Conservation (phyloP, 2,888 invertebrate species). For the Limnephilus marmoratus region DNA sequence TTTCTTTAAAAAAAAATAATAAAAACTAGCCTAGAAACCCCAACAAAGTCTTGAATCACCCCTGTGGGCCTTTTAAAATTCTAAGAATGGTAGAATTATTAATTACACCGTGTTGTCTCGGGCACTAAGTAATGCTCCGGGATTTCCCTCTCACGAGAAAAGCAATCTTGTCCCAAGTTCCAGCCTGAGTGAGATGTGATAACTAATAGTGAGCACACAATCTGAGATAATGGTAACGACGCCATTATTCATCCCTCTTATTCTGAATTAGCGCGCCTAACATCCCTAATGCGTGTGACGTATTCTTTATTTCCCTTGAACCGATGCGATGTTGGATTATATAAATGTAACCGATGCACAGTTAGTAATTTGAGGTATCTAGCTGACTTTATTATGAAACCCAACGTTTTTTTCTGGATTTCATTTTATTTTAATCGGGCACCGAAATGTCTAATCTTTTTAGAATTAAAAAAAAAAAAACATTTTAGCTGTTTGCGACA, state of each 20-base stretch:
- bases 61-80: neutral
- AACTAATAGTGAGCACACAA: conserved; percentile 47
- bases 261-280: conserved; percentile 30
- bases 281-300: conserved; percentile 33
- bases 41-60: neutral
- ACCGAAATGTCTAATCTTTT: no score
- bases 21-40: neutral
- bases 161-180: conserved; percentile 10
- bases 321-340: neutral
- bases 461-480: no score
- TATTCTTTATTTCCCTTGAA: conserved; percentile 32
- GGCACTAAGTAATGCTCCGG: neutral
- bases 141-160: conserved; percentile 12
- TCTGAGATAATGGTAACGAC: conserved; percentile 42
- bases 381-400: no score
- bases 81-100: neutral
- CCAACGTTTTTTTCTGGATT: no score
- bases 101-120: neutral
- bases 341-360: neutral
- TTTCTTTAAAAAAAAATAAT: no score
- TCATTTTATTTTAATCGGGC: no score
- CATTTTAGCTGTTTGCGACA: no score
- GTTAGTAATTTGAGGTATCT: no score
- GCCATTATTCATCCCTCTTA: conserved; percentile 41
- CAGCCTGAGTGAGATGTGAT: conserved; percentile 36